phyloP scores from a whole-genome alignment of 2,888 invertebrate genomes.

The Ramazzottius varieornatus region DNA sequence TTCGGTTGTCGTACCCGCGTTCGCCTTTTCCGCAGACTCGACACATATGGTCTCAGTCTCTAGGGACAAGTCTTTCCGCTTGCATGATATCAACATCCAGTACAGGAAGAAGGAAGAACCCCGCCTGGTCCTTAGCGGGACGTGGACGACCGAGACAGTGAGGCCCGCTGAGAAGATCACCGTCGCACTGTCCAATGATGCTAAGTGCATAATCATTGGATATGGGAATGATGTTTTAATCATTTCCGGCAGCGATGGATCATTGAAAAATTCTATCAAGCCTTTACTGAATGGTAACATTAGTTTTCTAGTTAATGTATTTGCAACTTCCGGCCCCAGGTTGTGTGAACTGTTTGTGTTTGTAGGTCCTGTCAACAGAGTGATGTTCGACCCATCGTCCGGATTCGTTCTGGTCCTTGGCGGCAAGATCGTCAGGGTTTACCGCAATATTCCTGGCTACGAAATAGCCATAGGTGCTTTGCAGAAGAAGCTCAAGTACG shows the following conservation, averaged over 20 bases:
- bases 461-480: conserved; percentile 12
- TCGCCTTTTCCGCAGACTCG: conserved; percentile 53
- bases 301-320: too few relatives aligned
- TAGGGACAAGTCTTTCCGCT: conserved; percentile 5
- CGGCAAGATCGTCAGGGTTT: conserved; percentile 19
- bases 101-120: neutral
- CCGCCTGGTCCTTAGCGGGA: neutral
- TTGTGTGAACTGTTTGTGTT: neutral
- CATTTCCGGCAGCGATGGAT: neutral
- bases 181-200: neutral
- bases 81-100: neutral
- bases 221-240: neutral
- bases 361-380: neutral
- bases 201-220: neutral
- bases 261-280: neutral
- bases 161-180: too few relatives aligned
- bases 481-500: conserved; percentile 17
- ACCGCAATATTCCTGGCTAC: conserved; percentile 21
- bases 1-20: conserved; percentile 47
- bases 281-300: neutral
- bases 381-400: conserved; percentile 18
- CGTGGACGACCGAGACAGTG: neutral
- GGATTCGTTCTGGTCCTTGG: conserved; percentile 18
- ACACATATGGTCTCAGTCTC: conserved; percentile 23
- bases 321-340: too few relatives aligned